phyloP scores from a whole-genome alignment of 2,888 invertebrate genomes.

The Mimachlamys varia region DNA sequence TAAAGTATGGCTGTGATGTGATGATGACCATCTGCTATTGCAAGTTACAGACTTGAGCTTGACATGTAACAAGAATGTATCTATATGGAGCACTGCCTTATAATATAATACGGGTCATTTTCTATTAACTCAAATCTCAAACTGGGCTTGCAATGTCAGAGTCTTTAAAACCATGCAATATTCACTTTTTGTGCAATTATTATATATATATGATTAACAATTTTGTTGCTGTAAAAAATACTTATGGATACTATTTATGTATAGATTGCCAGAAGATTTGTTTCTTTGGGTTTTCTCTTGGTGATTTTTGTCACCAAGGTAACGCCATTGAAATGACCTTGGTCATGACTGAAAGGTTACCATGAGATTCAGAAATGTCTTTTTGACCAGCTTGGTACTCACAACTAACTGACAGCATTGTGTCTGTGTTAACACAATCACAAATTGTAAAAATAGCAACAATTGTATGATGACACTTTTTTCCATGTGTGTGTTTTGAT shows the following conservation, averaged over 20 bases:
- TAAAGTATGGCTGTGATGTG: constrained; percentile 23
- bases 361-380: constrained; percentile 25
- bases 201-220: constrained; percentile 15
- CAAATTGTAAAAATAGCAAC: constrained; percentile 26
- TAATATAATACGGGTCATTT: constrained; percentile 31
- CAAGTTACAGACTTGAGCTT: constrained; percentile 34
- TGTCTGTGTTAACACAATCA: constrained; percentile 36
- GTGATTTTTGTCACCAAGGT: background rate
- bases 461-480: constrained; percentile 38
- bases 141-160: constrained; percentile 36
- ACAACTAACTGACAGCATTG: constrained; percentile 29
- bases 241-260: constrained; percentile 19
- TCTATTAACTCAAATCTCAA: constrained; percentile 27
- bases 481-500: constrained; percentile 39
- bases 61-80: constrained; percentile 32
- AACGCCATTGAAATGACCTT: constrained; percentile 1
- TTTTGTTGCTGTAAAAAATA: constrained; percentile 6
- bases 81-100: constrained; percentile 36
- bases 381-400: constrained; percentile 28
- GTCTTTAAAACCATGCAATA: constrained; percentile 31
- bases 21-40: constrained; percentile 34
- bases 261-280: background rate
- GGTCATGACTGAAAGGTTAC: constrained; percentile 17
- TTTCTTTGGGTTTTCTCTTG: background rate
- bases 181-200: constrained; percentile 36